Evolutionary conservation across 1,140 invertebrate species (phyloP).

Genomic region (Littorina saxatilis): DNA sequence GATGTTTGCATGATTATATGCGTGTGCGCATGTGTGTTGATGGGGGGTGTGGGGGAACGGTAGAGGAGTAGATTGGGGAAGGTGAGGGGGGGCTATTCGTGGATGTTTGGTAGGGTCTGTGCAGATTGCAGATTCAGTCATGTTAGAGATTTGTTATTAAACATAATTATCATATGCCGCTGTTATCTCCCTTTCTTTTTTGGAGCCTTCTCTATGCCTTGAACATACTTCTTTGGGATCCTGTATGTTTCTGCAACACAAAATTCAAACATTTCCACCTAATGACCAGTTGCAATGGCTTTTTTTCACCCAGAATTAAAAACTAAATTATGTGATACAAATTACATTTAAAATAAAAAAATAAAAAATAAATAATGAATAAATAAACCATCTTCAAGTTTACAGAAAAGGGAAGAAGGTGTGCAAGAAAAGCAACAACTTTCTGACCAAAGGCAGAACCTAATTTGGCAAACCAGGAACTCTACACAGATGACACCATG

Average conservation of each 20-base stretch:
- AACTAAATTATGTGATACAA: too few relatives aligned
- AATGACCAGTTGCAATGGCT: neutral
- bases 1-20: neutral
- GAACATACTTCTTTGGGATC: conserved; percentile 71
- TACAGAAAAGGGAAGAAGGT: neutral
- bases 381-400: neutral
- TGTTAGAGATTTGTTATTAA: too few relatives aligned
- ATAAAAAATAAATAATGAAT: neutral
- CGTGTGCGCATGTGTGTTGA: too few relatives aligned
- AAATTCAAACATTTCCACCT: conserved; percentile 9
- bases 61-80: too few relatives aligned
- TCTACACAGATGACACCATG: too few relatives aligned
- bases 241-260: conserved; percentile 69
- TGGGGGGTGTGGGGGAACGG: too few relatives aligned
- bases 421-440: neutral
- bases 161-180: too few relatives aligned
- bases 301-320: neutral
- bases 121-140: neutral
- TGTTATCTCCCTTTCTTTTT: conserved; percentile 53
- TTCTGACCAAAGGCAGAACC: neutral
- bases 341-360: too few relatives aligned
- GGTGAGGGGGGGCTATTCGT: too few relatives aligned
- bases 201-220: conserved; percentile 71
- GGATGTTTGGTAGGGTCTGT: too few relatives aligned
- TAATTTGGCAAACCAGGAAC: too few relatives aligned